Conservation (phyloP, 2,113 vertebrate genomes). For the Mormyrus iriodes region DNA sequence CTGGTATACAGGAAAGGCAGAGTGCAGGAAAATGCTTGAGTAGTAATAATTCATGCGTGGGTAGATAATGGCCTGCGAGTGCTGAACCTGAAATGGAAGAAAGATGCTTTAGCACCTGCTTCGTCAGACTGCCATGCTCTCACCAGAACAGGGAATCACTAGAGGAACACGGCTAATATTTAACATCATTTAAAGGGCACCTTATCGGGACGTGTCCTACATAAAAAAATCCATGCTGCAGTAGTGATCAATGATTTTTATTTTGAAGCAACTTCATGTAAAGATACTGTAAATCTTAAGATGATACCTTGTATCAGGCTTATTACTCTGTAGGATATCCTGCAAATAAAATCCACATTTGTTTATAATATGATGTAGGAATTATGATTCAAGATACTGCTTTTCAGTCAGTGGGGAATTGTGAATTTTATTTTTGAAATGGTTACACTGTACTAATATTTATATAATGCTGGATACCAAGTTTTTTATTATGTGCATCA, state of each 20-base stretch:
- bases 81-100: neutral
- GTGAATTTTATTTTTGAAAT: neutral
- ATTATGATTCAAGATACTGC: neutral
- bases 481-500: neutral
- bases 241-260: neutral
- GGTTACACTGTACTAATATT: neutral
- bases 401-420: neutral
- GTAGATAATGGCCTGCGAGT: neutral
- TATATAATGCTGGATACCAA: neutral
- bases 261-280: neutral
- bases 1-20: neutral
- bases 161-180: neutral
- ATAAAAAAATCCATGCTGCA: neutral
- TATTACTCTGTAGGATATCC: neutral
- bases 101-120: neutral
- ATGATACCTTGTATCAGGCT: neutral
- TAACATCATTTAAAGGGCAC: neutral
- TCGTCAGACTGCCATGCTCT: neutral
- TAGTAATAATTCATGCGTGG: slow-evolving; percentile 1
- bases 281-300: neutral
- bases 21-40: neutral
- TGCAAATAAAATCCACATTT: neutral
- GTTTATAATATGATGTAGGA: neutral
- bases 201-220: neutral
- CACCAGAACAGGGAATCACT: neutral